These are phyloP conservation scores for Heliconius hermathena DNA, from an alignment of 1,140 invertebrate genomes.

Conservation along the genomic window DNA sequence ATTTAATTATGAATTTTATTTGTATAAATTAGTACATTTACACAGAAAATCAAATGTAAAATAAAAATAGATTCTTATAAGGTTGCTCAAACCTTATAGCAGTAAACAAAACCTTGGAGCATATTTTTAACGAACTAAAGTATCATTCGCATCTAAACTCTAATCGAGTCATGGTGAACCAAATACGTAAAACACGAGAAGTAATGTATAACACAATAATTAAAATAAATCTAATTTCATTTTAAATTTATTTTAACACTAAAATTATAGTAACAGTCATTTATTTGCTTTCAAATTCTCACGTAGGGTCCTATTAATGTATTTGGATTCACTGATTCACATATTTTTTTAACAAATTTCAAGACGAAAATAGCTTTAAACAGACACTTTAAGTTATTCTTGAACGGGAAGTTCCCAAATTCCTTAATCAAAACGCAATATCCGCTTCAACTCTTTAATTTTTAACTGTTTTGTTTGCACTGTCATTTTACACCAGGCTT, in stretches of 20 bases:
- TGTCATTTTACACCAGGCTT: not conserved
- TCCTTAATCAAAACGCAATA: conserved; percentile 15
- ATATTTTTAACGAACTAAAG: conserved; percentile 4
- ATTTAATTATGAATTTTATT: too few species aligned
- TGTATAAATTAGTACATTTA: not conserved
- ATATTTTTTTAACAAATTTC: not conserved
- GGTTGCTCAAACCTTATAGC: not conserved
- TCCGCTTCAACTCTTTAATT: not conserved
- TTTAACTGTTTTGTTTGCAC: not conserved
- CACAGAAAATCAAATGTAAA: not conserved
- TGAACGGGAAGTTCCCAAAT: conserved; percentile 28
- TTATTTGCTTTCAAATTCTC: not conserved
- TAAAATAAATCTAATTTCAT: too few species aligned
- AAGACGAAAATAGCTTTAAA: conserved; percentile 16
- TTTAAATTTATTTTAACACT: too few species aligned
- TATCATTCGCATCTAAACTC: conserved; percentile 1
- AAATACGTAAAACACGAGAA: not conserved
- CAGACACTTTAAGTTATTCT: conserved; percentile 8
- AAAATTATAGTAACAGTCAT: not conserved
- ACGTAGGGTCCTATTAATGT: conserved; percentile 1
- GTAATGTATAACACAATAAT: not conserved
- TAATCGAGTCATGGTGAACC: not conserved
- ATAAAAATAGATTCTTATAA: not conserved
- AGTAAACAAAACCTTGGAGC: conserved; percentile 6
- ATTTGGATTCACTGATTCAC: conserved; percentile 20